Percentiles rank a stretch among this genome's conserved stretches.
phyloP scores from a whole-genome alignment of 2,797 vertebrate genomes.

The Eurystomus glaucurus region DNA sequence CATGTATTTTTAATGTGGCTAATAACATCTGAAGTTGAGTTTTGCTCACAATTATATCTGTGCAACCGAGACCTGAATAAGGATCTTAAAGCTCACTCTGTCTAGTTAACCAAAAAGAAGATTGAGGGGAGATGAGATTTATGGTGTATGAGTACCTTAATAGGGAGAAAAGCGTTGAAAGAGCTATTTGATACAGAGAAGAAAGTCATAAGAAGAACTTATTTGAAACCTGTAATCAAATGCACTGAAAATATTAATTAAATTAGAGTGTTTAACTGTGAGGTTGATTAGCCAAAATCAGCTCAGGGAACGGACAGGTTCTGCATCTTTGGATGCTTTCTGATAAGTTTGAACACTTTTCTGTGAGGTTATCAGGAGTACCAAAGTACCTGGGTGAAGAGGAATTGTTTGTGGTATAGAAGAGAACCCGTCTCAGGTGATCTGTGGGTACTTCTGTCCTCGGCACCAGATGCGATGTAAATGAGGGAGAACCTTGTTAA shows the following conservation, averaged over 20 bases:
- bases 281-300: slow-evolving; percentile 16
- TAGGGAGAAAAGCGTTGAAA: slow-evolving; percentile 29
- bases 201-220: slow-evolving; percentile 24
- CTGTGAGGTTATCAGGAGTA: background rate
- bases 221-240: slow-evolving; percentile 49
- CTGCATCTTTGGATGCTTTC: slow-evolving; percentile 31
- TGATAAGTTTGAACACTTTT: background rate
- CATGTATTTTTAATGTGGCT: slow-evolving; percentile 73
- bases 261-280: slow-evolving; percentile 54
- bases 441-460: background rate
- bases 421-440: background rate
- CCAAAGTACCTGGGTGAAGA: background rate
- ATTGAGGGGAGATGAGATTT: slow-evolving; percentile 32
- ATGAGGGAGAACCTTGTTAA: background rate
- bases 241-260: slow-evolving; percentile 42
- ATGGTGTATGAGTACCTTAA: background rate
- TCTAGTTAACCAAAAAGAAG: slow-evolving; percentile 63
- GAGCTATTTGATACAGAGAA: slow-evolving; percentile 29
- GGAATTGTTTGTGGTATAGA: background rate
- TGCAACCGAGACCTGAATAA: slow-evolving; percentile 54
- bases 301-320: background rate
- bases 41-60: slow-evolving; percentile 71
- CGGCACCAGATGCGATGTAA: background rate
- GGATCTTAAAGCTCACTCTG: slow-evolving; percentile 48
- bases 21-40: slow-evolving; percentile 71